Percentiles rank a stretch among this genome's conserved stretches.
Evolutionary conservation across 2,888 invertebrate genomes (phyloP).

Genomic region (Galeopsomyia nigrocyanea): DNA sequence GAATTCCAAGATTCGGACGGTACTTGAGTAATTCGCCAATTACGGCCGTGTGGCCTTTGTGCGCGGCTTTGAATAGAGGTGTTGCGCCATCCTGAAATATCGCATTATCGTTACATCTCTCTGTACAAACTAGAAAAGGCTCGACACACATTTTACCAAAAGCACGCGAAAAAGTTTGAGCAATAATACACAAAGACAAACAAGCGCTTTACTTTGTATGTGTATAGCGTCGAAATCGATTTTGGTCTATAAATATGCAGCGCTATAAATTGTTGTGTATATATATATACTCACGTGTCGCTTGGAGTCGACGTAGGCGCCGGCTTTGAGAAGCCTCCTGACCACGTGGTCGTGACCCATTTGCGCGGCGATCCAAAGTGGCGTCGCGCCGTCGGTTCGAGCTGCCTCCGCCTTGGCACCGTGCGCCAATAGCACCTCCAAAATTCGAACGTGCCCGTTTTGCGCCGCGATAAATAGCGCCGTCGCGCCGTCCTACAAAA

Average conservation of each 20-base stretch:
- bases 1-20: constrained; percentile 83
- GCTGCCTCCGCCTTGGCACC: constrained; percentile 82
- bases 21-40: constrained; percentile 86
- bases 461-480: constrained; percentile 94
- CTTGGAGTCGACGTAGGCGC: constrained; percentile 84
- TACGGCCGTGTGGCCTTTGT: constrained; percentile 92
- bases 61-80: constrained; percentile 93
- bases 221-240: no score
- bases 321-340: constrained; percentile 81
- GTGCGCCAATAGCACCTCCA: constrained; percentile 78
- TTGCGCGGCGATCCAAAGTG: constrained; percentile 95
- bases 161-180: constrained; percentile 23
- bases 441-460: constrained; percentile 89
- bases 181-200: constrained; percentile 25
- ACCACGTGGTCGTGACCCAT: constrained; percentile 92
- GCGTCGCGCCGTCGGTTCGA: constrained; percentile 87
- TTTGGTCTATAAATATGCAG: no score
- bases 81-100: constrained; percentile 88
- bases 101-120: constrained; percentile 33
- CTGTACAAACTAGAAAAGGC: constrained; percentile 1
- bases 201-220: no score
- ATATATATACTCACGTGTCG: constrained; percentile 83
- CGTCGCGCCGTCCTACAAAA: constrained; percentile 86
- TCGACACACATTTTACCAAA: not conserved
- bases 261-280: no score